Percentiles rank a stretch among this genome's conserved stretches.
Conservation (phyloP, 1,140 invertebrate species). For the Lepidurus arcticus region DNA sequence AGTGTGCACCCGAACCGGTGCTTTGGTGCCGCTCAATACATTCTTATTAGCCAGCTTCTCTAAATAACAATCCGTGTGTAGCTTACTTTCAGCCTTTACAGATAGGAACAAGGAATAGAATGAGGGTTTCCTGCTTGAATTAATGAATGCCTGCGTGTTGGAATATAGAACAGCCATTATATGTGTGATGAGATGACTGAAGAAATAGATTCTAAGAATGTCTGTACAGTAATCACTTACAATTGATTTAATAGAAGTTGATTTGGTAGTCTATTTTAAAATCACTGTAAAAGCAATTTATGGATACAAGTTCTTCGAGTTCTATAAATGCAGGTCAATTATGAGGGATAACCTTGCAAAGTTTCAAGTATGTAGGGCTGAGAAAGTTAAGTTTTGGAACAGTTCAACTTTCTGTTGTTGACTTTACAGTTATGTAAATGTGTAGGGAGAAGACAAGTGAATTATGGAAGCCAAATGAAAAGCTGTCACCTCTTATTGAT, state of each 20-base stretch:
- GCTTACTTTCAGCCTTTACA: neutral
- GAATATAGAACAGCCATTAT: neutral
- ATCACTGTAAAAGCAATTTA: no score
- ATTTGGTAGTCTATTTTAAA: neutral
- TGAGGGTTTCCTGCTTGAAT: neutral
- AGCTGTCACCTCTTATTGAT: slow-evolving; percentile 8
- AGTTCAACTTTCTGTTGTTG: neutral
- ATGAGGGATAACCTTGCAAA: neutral
- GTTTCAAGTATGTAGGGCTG: neutral
- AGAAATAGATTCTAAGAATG: no score
- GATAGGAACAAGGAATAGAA: neutral
- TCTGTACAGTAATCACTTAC: no score
- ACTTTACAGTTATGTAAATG: neutral
- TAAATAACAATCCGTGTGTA: neutral
- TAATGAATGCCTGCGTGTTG: neutral
- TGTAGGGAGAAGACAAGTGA: slow-evolving; percentile 6
- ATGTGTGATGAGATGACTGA: no score
- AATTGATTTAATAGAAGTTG: neutral
- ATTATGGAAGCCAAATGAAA: slow-evolving; percentile 10
- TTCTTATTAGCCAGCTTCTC: neutral
- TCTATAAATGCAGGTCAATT: no score
- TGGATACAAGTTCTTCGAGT: no score
- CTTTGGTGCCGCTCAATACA: neutral
- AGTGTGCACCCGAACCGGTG: no score
- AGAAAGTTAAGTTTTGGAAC: neutral